These are phyloP conservation scores for Pristionchus pacificus DNA, from an alignment of 1,140 invertebrate genomes.

Conservation along the genomic window DNA sequence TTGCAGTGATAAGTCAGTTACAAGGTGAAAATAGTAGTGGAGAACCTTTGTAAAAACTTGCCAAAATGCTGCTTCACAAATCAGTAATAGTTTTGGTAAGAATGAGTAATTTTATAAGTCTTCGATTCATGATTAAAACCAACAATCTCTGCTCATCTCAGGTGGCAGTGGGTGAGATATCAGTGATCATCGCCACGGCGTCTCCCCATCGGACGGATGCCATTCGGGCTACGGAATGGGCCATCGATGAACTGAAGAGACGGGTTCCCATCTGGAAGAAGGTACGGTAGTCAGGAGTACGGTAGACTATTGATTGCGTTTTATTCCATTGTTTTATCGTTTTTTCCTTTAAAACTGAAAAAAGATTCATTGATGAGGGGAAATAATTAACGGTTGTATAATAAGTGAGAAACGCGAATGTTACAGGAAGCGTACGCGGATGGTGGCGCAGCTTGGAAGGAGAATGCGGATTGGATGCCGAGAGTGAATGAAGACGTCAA, in stretches of 20 bases:
- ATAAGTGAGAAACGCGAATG: constrained; percentile 5
- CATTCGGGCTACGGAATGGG: constrained; percentile 74
- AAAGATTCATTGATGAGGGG: too few relatives aligned
- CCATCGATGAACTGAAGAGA: constrained; percentile 79
- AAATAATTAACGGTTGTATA: background rate
- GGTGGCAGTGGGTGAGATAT: constrained; percentile 81
- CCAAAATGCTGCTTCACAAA: too few relatives aligned
- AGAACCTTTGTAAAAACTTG: too few relatives aligned
- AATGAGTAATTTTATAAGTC: too few relatives aligned
- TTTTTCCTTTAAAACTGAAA: too few relatives aligned
- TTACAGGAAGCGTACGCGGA: constrained; percentile 18
- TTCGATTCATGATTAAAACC: too few relatives aligned
- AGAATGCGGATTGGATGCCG: constrained; percentile 11
- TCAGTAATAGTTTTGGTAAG: too few relatives aligned
- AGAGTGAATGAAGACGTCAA: too few relatives aligned
- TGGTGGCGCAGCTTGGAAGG: constrained; percentile 17
- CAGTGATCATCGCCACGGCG: constrained; percentile 82
- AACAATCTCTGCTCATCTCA: constrained; percentile 61
- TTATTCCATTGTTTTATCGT: background rate
- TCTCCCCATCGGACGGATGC: constrained; percentile 79
- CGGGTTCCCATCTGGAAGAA: constrained; percentile 94
- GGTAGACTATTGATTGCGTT: background rate
- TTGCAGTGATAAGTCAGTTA: too few relatives aligned
- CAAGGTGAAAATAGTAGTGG: too few relatives aligned
- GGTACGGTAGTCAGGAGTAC: constrained; percentile 55